Base-by-base conservation (phyloP, 2,888 invertebrate genomes). In the Thysanoteuthis rhombus region DNA sequence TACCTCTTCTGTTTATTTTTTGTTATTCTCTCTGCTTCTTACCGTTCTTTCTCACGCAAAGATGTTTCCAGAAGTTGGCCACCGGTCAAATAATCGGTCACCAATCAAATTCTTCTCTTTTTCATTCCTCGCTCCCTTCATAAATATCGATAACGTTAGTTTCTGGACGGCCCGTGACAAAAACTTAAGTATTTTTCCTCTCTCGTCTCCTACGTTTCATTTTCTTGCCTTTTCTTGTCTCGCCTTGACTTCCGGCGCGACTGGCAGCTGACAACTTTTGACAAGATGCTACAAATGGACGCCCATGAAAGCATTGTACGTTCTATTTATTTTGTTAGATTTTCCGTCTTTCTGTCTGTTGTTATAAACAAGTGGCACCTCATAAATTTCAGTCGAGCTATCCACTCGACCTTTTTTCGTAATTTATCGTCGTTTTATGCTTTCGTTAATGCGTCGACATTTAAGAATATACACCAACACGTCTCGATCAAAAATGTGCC, bases 241-340 rank as follows among this genome's bases (percentile, higher is more conserved):
- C n/a, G 75, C 12, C 75, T 75, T 36, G 19, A 36, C 75, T 75
- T 75, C 75, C 75, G 75, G n/a, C 19, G n/a, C 12, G n/a, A 36
- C 75, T 75, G 75, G 75, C 75, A 75, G n/a, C 75, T 75, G 75
- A 75, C 75, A 75, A 36, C 75, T n/a, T 75, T 36, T 75, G 75
- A 75, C 75, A 75, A n/a, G 75, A 75, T n/a, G 75, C n/a, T 75
- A n/a, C 75, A 75, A 75, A 75, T 75, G 75, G 75, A 75, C 75
- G 75, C 36, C n/a, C 0, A n/a, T 16, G 75, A 75, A n/a, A 8
- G 16, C 16, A 16, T 47, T 47, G 75, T 16, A 1, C 10, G 75
- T 75, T n/a, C 1, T n/a, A 36, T n/a, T 75, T 75, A 19, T 75
- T 75, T 75, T 52, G 3, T 75, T 75, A 5, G 16, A n/a, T 25